Evolutionary conservation across 1,140 invertebrate species (phyloP), one percentile per base, ranked within the genome.

Genomic region (Zaprionus africanus): DNA sequence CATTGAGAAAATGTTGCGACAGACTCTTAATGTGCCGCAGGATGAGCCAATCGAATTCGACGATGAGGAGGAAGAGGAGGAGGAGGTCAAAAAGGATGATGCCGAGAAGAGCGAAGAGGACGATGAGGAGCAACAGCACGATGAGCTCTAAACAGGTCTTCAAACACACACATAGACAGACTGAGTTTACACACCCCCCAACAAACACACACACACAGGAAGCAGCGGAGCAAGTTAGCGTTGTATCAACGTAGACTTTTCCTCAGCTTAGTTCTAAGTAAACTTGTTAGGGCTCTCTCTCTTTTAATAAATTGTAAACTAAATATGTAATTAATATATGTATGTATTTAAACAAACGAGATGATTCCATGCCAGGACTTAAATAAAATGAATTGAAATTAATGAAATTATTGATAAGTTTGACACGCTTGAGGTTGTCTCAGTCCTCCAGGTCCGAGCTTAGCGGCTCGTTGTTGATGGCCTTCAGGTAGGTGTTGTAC

Each of bases 1-100:
- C 70, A 96, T 99, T 17, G 98, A 99, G 91, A 93, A 93, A n/a
- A 96, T 99, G 94, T 95, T 99, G 95, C 93, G 96, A 51, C 95
- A 97, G 81, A 96, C 95, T 1, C 90, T 99, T 28, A 97, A 97
- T n/a, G 95, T 99, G 49, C 93, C 97, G 9, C 76, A 96, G 13
- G 96, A 97, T 78, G 98, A 98, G 78, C 86, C 93, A 69, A 93
- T 94, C 3, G 95, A 96, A 67, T 92, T 94, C 24, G 91, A 93
- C 9, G 94, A 94, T n/a, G 91, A 90, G 19, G 92, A 83, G 19
- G 58, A 61, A 66, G 93, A 94, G 51, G 94, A 94, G 11, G 59
- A 83, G 59, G 74, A 79, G 13, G 53, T 65, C 24, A 76, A 78
- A 11, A 92, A 4, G 65, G 70, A 56, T 0, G 79, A 79, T 59